Conservation (phyloP, 2,888 invertebrate genomes). For the Gonocerus acuteangulatus region DNA sequence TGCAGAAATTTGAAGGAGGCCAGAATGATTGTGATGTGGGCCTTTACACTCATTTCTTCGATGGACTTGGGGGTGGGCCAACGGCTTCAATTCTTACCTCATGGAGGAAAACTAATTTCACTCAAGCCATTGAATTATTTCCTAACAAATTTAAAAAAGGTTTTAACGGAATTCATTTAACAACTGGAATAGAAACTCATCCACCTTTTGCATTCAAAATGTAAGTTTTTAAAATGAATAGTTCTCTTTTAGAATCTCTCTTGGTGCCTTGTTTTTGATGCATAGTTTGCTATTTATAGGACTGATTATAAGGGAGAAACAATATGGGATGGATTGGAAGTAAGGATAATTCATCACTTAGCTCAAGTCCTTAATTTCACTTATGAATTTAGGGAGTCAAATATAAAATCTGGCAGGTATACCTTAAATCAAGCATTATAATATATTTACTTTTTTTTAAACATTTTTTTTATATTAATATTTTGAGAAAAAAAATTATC, state of each 20-base stretch:
- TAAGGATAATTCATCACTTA: constrained; percentile 55
- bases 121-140: constrained; percentile 56
- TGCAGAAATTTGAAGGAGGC: background rate
- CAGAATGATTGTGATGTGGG: constrained; percentile 11
- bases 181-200: constrained; percentile 60
- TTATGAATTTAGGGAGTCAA: constrained; percentile 54
- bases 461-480: background rate
- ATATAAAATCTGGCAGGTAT: background rate
- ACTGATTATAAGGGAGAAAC: constrained; percentile 33
- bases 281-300: too few relatives aligned
- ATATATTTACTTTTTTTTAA: too few relatives aligned
- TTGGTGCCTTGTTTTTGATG: too few relatives aligned
- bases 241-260: too few relatives aligned
- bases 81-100: constrained; percentile 58
- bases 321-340: constrained; percentile 67
- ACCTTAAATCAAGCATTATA: too few relatives aligned
- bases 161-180: constrained; percentile 67
- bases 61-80: background rate
- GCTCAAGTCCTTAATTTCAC: constrained; percentile 63
- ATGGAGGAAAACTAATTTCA: constrained; percentile 58
- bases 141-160: constrained; percentile 60
- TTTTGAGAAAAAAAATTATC: background rate
- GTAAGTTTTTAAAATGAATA: constrained; percentile 47
- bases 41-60: constrained; percentile 1
- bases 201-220: constrained; percentile 65